Evolutionary conservation across 1,140 invertebrate genomes (phyloP).

Genomic region (Drosophila nigrodunni): DNA sequence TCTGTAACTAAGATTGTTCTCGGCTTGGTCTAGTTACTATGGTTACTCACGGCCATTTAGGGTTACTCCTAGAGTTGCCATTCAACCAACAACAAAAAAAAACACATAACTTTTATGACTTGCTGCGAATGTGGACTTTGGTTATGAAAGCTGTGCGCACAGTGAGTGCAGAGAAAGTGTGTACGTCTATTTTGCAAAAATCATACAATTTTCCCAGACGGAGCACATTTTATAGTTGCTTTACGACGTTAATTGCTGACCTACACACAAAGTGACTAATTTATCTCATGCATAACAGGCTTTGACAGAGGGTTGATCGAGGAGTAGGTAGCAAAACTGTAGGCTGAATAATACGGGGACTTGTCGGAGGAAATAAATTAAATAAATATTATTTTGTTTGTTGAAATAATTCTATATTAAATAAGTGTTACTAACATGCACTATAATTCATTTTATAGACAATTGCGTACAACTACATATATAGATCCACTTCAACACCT

Average conservation of each 20-base stretch:
- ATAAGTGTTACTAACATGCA: too few species aligned
- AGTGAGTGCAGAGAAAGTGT: not conserved
- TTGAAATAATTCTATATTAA: too few species aligned
- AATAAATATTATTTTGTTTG: too few species aligned
- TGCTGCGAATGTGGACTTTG: not conserved
- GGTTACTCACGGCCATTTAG: not conserved
- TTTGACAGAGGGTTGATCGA: constrained; percentile 17
- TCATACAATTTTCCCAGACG: constrained; percentile 24
- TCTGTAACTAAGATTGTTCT: constrained; percentile 14
- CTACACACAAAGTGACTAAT: constrained; percentile 73
- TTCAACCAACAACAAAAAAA: not conserved
- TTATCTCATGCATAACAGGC: constrained; percentile 27
- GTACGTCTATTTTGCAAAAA: constrained; percentile 13
- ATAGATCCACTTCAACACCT: too few species aligned
- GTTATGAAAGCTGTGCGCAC: not conserved
- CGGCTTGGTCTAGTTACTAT: constrained; percentile 1
- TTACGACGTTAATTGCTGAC: constrained; percentile 71
- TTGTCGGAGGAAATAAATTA: too few species aligned
- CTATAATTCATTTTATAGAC: too few species aligned
- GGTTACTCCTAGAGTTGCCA: constrained; percentile 20
- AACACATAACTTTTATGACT: constrained; percentile 14
- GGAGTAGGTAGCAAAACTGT: not conserved
- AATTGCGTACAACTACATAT: too few species aligned
- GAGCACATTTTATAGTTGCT: constrained; percentile 24
- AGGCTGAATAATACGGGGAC: not conserved